Base-by-base conservation (phyloP, 2,888 invertebrate species). In the Drosophila neutralis region DNA sequence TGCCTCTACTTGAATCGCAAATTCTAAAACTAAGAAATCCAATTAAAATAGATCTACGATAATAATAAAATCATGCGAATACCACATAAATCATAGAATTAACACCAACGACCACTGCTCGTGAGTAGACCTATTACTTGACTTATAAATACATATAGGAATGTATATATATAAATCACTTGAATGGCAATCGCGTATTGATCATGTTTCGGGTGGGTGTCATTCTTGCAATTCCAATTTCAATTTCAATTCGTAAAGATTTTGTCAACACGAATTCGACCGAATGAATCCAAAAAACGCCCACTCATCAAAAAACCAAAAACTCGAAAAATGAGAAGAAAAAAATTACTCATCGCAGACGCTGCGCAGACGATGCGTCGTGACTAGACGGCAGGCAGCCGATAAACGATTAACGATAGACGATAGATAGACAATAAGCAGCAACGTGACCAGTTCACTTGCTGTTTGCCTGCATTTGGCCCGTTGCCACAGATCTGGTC, bases 361-460 rank as follows among this genome's bases (percentile, higher is more conserved):
- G 82, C 70, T 78, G 87, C 80, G 83, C 72, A 79, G 83, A 73
- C 53, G 54, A 38, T n/a, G 38, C 59, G 80, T 86, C 71, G 79
- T 76, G 82, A 70, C 87, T 83, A 88, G 86, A 80, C 80, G 27
- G 36, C 72, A 59, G 58, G 36, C 61, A 61, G 29, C 29, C 59
- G 60, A 54, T 29, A 21, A 24, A 35, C 62, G 45, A 53, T 64
- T 21, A 11, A 21, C 65, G 24, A 21, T 38, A 27, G 58, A 21
- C 63, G 69, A 59, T 56, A 65, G 38, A 59, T 38, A 59, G 38
- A 21, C 40, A 69, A 53, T 67, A 29, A 18, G 33, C 54, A 6
- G 51, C 31, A 73, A 61, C 73, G 73, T 73, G 73, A 72, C 49
- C 51, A 58, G 70, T 71, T 69, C 54, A 76, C 78, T 75, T 58